Conservation (phyloP, 2,113 vertebrate genomes). For the Cryptotis parvus region DNA sequence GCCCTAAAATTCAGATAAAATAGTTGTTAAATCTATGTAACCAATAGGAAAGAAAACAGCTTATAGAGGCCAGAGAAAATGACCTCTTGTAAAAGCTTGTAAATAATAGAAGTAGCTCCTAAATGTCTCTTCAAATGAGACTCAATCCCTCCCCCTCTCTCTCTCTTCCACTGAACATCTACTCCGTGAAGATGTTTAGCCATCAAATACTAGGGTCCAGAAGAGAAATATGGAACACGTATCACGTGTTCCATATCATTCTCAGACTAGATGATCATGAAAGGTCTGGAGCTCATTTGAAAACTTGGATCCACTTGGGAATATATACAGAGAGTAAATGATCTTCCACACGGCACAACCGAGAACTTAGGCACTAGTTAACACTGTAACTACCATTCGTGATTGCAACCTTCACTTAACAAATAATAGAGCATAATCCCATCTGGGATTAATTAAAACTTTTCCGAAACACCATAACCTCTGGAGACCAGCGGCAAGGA, state of each 20-base stretch:
- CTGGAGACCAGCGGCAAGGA: neutral
- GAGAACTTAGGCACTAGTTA: neutral
- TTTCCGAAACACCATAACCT: slow-evolving; percentile 19
- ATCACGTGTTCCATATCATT: neutral
- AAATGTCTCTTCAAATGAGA: neutral
- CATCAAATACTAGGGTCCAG: neutral
- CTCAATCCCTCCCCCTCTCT: neutral
- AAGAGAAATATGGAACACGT: neutral
- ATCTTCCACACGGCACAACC: neutral
- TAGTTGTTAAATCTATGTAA: neutral
- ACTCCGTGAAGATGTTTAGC: neutral
- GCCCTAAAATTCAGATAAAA: neutral
- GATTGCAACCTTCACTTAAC: neutral
- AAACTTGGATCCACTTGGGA: neutral
- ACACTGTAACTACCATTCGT: neutral
- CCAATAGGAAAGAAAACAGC: neutral
- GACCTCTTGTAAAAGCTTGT: neutral
- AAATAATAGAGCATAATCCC: slow-evolving; percentile 57
- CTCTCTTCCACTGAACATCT: neutral
- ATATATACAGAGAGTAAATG: neutral
- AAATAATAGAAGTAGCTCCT: neutral
- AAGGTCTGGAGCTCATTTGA: neutral
- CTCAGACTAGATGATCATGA: neutral
- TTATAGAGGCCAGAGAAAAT: neutral
- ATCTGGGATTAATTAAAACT: slow-evolving; percentile 61